A percentile compares a stretch with the other conserved stretches of the same genome.
These are phyloP conservation scores for Encarsia formosa DNA, from an alignment of 2,888 invertebrate species.

Conservation along the genomic window DNA sequence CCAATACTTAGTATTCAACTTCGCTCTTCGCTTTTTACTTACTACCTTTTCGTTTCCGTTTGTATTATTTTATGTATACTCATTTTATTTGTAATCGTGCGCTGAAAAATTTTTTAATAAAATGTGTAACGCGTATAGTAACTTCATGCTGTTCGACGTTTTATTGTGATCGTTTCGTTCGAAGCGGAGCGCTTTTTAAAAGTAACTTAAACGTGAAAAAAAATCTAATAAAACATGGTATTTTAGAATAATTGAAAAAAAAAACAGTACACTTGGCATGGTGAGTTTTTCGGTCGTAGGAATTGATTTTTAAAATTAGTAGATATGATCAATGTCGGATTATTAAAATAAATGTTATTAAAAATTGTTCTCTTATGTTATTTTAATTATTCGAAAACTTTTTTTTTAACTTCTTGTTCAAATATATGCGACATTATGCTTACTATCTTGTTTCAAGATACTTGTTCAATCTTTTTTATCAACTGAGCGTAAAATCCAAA, in stretches of 20 bases:
- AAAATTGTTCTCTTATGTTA: conserved; percentile 1
- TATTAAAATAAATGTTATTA: not conserved
- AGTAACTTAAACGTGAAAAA: conserved; percentile 8
- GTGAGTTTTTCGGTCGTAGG: conserved; percentile 14
- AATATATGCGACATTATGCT: conserved; percentile 12
- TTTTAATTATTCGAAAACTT: not conserved
- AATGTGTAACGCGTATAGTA: conserved; percentile 20
- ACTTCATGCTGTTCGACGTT: conserved; percentile 20
- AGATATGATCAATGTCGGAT: not conserved
- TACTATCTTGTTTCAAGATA: conserved; percentile 21
- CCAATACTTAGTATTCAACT: conserved; percentile 11
- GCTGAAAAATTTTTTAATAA: conserved; percentile 13
- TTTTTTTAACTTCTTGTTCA: conserved; percentile 3
- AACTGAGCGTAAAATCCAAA: conserved; percentile 21
- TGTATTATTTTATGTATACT: conserved; percentile 18
- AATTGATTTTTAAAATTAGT: conserved; percentile 9
- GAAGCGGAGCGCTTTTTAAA: conserved; percentile 20
- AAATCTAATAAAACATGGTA: conserved; percentile 17
- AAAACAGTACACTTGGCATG: conserved; percentile 17
- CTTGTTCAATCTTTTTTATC: conserved; percentile 24
- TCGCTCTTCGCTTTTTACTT: conserved; percentile 19
- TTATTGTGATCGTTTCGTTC: conserved; percentile 25
- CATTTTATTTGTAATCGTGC: conserved; percentile 18
- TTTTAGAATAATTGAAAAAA: conserved; percentile 22
- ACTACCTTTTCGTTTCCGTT: conserved; percentile 8